Evolutionary conservation across 2,888 invertebrate genomes (phyloP).

Genomic region (Meghimatium bilineatum): DNA sequence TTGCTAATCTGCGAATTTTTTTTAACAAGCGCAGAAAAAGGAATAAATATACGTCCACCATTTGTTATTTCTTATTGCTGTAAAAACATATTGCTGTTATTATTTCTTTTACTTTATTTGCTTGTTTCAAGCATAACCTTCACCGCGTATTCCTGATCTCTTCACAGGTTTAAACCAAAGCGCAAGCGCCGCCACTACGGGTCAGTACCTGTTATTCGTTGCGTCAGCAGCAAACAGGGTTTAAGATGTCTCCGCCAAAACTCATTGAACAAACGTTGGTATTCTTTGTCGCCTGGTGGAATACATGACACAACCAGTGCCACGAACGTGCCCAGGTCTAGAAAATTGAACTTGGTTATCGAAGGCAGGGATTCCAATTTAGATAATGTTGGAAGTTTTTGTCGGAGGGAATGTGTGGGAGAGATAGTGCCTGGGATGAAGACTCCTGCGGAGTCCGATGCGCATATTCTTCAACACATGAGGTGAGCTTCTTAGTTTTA

Average conservation of each 20-base stretch:
- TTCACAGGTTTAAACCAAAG: neutral
- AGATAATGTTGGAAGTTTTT: neutral
- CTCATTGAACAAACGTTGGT: slow-evolving; percentile 8
- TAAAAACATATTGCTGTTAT: too few relatives aligned
- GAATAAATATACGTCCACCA: too few relatives aligned
- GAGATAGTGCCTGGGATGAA: neutral
- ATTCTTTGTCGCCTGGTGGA: neutral
- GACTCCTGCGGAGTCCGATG: neutral
- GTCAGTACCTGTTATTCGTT: slow-evolving; percentile 14
- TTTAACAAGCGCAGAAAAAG: too few relatives aligned
- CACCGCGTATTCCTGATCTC: neutral
- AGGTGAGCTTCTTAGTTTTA: neutral
- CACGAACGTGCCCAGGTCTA: neutral
- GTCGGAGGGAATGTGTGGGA: neutral
- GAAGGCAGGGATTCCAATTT: neutral
- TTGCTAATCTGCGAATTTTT: too few relatives aligned
- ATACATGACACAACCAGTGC: neutral
- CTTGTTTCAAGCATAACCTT: too few relatives aligned
- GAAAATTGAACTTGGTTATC: neutral
- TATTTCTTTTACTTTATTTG: too few relatives aligned
- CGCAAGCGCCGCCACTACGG: neutral
- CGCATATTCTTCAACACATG: slow-evolving; percentile 25
- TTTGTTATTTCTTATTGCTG: too few relatives aligned
- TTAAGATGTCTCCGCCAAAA: slow-evolving; percentile 3
- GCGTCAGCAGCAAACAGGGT: neutral